Percentiles rank a stretch among this genome's conserved stretches.
phyloP scores from a whole-genome alignment of 2,888 invertebrate species.

The Hipparchia semele region DNA sequence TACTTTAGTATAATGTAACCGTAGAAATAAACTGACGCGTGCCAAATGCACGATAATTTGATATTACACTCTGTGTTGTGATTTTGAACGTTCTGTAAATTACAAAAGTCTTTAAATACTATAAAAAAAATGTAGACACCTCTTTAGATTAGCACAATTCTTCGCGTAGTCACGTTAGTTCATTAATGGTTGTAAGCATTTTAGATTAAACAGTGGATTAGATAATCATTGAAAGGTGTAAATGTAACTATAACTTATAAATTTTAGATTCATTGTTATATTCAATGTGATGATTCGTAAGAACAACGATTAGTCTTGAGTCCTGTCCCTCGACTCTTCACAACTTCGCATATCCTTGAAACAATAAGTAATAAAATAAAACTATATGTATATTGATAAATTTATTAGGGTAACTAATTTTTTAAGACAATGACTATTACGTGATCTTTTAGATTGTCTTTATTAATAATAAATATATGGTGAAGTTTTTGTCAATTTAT shows the following conservation, averaged over 20 bases:
- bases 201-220: constrained; percentile 72
- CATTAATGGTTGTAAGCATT: constrained; percentile 73
- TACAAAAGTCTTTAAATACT: constrained; percentile 76
- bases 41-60: constrained; percentile 78
- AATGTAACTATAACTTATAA: constrained; percentile 73
- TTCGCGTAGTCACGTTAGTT: constrained; percentile 81
- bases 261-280: constrained; percentile 75
- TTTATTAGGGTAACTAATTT: constrained; percentile 83
- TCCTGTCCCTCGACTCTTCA: constrained; percentile 68
- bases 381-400: constrained; percentile 81
- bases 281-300: constrained; percentile 78
- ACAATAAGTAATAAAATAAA: constrained; percentile 82
- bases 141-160: constrained; percentile 82
- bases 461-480: constrained; percentile 84
- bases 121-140: constrained; percentile 75
- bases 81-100: constrained; percentile 83
- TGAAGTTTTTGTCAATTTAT: constrained; percentile 80
- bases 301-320: constrained; percentile 77
- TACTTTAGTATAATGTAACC: constrained; percentile 69
- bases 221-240: constrained; percentile 69
- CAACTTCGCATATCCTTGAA: constrained; percentile 83
- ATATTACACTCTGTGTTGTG: constrained; percentile 84
- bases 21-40: constrained; percentile 62
- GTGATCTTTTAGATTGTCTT: constrained; percentile 84
- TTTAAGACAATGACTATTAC: constrained; percentile 83